Conservation (phyloP, 1,140 invertebrate species). For the Drosophila mojavensis region DNA sequence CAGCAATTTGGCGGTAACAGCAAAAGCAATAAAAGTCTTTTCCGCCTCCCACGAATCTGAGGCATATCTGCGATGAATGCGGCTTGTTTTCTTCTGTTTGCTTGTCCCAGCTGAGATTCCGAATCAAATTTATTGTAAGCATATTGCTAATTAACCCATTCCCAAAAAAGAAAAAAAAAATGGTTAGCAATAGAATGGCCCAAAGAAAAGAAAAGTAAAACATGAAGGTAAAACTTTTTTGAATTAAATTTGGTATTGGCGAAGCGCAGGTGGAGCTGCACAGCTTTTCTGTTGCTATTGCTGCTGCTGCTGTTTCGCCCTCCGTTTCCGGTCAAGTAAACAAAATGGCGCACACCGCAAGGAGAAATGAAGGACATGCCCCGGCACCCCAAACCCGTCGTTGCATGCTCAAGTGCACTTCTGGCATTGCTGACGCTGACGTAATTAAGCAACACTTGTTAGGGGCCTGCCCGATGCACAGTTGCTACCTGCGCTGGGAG, state of each 20-base stretch:
- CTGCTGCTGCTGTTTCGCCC: conserved; percentile 38
- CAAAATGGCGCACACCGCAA: conserved; percentile 56
- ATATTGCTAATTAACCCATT: conserved; percentile 67
- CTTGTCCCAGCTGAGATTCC: conserved; percentile 38
- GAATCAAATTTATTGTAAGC: conserved; percentile 67
- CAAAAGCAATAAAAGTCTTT: conserved; percentile 70
- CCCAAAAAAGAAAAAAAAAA: conserved; percentile 23
- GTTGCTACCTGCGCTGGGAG: conserved; percentile 32
- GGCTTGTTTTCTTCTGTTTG: conserved; percentile 38
- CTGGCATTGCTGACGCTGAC: conserved; percentile 63
- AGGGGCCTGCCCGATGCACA: background rate
- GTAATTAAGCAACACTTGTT: conserved; percentile 82
- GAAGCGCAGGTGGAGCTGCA: conserved; percentile 7
- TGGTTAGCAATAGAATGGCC: conserved; percentile 1
- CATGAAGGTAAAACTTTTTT: conserved; percentile 55
- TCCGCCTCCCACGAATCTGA: conserved; percentile 37
- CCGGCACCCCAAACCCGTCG: conserved; percentile 17
- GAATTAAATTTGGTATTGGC: conserved; percentile 57
- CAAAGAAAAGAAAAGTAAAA: conserved; percentile 16
- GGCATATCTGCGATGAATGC: conserved; percentile 63
- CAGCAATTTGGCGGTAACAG: conserved; percentile 33
- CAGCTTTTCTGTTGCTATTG: background rate
- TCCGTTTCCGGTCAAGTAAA: conserved; percentile 66
- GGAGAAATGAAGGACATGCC: conserved; percentile 57
- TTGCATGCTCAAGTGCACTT: conserved; percentile 74